A percentile compares a stretch with the other conserved stretches of the same genome.
phyloP scores from a whole-genome alignment of 1,140 invertebrate species.

The Euglossa dilemma region DNA sequence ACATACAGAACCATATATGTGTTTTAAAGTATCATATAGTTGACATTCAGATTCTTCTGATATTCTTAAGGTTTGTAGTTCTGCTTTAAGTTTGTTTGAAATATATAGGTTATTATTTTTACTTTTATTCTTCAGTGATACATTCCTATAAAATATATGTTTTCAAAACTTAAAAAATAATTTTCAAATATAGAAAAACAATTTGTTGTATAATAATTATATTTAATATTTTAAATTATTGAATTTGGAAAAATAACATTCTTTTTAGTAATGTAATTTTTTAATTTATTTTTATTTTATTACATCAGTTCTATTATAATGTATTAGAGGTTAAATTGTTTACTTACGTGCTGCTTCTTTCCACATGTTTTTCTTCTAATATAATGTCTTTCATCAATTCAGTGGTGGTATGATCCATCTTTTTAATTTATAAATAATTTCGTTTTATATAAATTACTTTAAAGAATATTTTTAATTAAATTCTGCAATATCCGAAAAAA shows the following conservation, averaged over 20 bases:
- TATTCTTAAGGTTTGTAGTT: slow-evolving; percentile 87
- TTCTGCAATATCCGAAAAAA: background rate
- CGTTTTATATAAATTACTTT: background rate
- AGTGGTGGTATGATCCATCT: slow-evolving; percentile 68
- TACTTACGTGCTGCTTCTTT: slow-evolving; percentile 15
- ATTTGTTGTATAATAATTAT: background rate
- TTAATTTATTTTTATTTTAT: background rate
- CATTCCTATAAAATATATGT: slow-evolving; percentile 14
- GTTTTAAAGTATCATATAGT: slow-evolving; percentile 87
- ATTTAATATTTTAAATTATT: background rate
- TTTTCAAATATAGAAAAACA: background rate
- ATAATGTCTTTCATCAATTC: slow-evolving; percentile 70
- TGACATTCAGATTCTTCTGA: slow-evolving; percentile 86
- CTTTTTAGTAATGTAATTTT: background rate
- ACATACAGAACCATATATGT: slow-evolving; percentile 86
- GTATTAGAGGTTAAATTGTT: background rate
- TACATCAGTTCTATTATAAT: background rate
- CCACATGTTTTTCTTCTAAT: slow-evolving; percentile 45
- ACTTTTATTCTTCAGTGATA: slow-evolving; percentile 19
- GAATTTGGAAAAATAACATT: background rate
- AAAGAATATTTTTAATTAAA: background rate
- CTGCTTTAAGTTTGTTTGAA: slow-evolving; percentile 84
- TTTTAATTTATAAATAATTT: background rate
- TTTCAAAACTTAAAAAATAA: background rate
- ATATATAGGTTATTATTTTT: slow-evolving; percentile 9